Evolutionary conservation across 1,140 invertebrate genomes (phyloP).

Genomic region (Venustaconcha ellipsiformis): DNA sequence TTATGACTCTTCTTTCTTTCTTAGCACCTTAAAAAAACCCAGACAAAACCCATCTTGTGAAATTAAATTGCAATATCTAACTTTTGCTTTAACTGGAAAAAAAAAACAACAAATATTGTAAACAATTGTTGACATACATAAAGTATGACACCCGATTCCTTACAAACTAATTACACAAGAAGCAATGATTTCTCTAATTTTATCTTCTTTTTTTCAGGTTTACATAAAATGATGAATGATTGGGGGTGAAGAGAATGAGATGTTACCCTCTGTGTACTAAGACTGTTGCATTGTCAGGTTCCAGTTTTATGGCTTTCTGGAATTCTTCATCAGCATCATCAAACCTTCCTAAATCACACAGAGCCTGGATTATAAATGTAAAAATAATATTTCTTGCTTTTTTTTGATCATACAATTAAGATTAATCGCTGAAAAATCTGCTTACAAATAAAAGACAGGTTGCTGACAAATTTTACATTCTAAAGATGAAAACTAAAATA

Average conservation of each 20-base stretch:
- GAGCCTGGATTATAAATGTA: slow-evolving; percentile 69
- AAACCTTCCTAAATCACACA: slow-evolving; percentile 86
- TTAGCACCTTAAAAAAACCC: no score
- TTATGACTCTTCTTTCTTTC: no score
- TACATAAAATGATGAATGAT: neutral
- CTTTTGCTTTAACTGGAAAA: slow-evolving; percentile 87
- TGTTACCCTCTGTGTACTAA: slow-evolving; percentile 84
- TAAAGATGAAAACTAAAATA: no score
- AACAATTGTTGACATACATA: slow-evolving; percentile 85
- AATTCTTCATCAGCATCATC: slow-evolving; percentile 85
- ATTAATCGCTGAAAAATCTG: no score
- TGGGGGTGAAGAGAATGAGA: neutral
- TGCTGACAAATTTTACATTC: no score
- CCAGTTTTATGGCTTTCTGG: slow-evolving; percentile 82
- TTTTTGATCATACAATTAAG: no score
- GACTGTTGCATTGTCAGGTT: slow-evolving; percentile 87
- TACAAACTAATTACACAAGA: slow-evolving; percentile 86
- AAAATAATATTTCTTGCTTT: no score
- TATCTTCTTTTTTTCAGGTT: slow-evolving; percentile 77
- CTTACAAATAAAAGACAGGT: no score
- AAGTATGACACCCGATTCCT: slow-evolving; percentile 73
- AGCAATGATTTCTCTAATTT: slow-evolving; percentile 75
- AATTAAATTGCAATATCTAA: slow-evolving; percentile 50
- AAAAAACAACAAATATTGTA: slow-evolving; percentile 47
- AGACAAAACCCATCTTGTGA: no score